A percentile compares a stretch with the other conserved stretches of the same genome.
Evolutionary conservation across 2,888 invertebrate genomes (phyloP).

Genomic region (Tryphoninae sp.): DNA sequence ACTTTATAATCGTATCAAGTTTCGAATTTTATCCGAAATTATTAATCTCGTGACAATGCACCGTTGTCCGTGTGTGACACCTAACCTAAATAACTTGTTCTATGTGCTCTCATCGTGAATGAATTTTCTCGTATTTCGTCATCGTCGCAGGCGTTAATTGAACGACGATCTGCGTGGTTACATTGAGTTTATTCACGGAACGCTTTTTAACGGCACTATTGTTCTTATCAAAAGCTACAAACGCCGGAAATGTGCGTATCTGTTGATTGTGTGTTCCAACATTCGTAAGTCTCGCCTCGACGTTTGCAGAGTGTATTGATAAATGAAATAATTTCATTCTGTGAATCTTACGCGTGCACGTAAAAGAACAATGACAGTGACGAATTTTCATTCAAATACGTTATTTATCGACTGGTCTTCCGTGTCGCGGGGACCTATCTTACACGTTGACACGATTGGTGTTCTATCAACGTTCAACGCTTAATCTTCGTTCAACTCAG

Average conservation of each 20-base stretch:
- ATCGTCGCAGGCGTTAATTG: slow-evolving; percentile 22
- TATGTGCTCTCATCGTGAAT: slow-evolving; percentile 42
- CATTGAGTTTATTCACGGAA: slow-evolving; percentile 11
- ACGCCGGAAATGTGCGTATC: slow-evolving; percentile 31
- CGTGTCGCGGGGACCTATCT: background rate
- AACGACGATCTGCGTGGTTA: slow-evolving; percentile 27
- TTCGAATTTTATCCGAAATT: background rate
- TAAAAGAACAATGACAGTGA: slow-evolving; percentile 13
- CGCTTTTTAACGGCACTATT: slow-evolving; percentile 17
- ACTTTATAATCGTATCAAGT: slow-evolving; percentile 21
- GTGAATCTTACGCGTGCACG: background rate
- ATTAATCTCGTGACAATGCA: background rate
- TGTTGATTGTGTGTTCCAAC: slow-evolving; percentile 34
- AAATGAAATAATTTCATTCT: slow-evolving; percentile 7
- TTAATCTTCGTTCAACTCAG: background rate
- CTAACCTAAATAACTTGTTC: slow-evolving; percentile 70
- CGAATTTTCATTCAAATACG: slow-evolving; percentile 19
- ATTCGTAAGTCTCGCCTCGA: slow-evolving; percentile 14
- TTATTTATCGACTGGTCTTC: background rate
- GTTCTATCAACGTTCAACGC: background rate
- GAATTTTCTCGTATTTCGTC: slow-evolving; percentile 45
- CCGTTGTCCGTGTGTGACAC: slow-evolving; percentile 66
- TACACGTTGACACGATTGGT: background rate
- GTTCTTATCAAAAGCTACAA: slow-evolving; percentile 4
- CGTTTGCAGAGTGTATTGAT: slow-evolving; percentile 11